Evolutionary conservation across 2,797 vertebrate species (phyloP), one percentile per base, ranked within the genome.

Genomic region (Meriones psammophilus): DNA sequence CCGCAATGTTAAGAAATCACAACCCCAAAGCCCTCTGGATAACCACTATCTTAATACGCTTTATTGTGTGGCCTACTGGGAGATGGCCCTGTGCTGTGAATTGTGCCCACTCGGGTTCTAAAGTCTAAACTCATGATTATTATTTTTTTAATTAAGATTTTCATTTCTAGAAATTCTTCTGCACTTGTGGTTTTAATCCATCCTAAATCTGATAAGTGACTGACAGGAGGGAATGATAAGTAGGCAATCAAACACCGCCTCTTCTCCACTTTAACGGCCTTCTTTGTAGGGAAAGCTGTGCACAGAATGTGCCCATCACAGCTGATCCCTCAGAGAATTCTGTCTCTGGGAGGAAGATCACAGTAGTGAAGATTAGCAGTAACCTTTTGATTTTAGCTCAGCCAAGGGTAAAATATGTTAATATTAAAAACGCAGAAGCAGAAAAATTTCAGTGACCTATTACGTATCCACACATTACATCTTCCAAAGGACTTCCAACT

Each of bases 311-410:
- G 96, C 95, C 95, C 98, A 96, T 85, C 87, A 92, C 46, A 97
- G 93, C 81, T 39, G 56, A 97, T 96, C 96, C 97, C 97, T 97
- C 88, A 94, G 98, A 12, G 0, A 97, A 98, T 97, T 97, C 96
- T 77, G 91, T 97, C 97, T 97, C 97, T 97, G 93, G 89, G 96
- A 98, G 98, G 97, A 97, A 94, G 98, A 98, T 24, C 58, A 97
- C 2, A 97, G 97, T 81, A 95, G 88, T 95, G 89, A 91, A 97
- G 97, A 97, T 98, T 97, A 98, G 95, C 94, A 93, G 86, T 95
- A 98, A 93, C 18, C 62, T 98, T 98, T 98, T 98, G 96, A 98
- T 88, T 98, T 96, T 92, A 96, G 97, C 96, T 97, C 96, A 96
- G 97, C 54, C 73, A 96, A 96, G 54, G 94, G 97, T 77, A 90